phyloP scores from a whole-genome alignment of 2,888 invertebrate genomes.

The Syritta pipiens region DNA sequence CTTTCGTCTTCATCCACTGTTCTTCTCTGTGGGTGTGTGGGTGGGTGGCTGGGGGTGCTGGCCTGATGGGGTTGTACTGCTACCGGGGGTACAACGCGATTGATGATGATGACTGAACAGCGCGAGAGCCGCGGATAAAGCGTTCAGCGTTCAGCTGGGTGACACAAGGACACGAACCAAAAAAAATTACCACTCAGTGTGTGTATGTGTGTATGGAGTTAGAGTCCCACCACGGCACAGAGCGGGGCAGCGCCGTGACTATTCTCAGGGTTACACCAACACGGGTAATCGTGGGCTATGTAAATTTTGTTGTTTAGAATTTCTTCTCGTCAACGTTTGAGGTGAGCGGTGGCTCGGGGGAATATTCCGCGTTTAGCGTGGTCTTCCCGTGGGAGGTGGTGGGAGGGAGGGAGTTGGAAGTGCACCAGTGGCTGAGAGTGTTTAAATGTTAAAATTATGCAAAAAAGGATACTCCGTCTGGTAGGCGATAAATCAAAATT shows the following conservation, averaged over 20 bases:
- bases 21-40: conserved; percentile 37
- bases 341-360: conserved; percentile 45
- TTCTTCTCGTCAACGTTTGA: conserved; percentile 35
- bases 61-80: conserved; percentile 59
- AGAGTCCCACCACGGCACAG: conserved; percentile 15
- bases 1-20: no score
- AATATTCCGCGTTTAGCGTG: conserved; percentile 16
- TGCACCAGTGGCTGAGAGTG: conserved; percentile 59
- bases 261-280: conserved; percentile 26
- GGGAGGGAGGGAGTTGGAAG: conserved; percentile 15
- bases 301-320: conserved; percentile 62
- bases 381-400: conserved; percentile 1
- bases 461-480: conserved; percentile 62
- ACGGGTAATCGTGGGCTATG: conserved; percentile 62
- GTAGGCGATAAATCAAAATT: conserved; percentile 66
- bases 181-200: conserved; percentile 39
- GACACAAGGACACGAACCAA: conserved; percentile 48
- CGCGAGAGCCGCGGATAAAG: conserved; percentile 58
- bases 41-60: conserved; percentile 7
- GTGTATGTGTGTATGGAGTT: conserved; percentile 20
- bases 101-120: conserved; percentile 64
- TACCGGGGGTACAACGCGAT: conserved; percentile 48
- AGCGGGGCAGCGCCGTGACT: neutral
- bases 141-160: conserved; percentile 36
- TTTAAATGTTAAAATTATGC: conserved; percentile 63